phyloP scores from a whole-genome alignment of 2,888 invertebrate species.

The Patella pellucida region DNA sequence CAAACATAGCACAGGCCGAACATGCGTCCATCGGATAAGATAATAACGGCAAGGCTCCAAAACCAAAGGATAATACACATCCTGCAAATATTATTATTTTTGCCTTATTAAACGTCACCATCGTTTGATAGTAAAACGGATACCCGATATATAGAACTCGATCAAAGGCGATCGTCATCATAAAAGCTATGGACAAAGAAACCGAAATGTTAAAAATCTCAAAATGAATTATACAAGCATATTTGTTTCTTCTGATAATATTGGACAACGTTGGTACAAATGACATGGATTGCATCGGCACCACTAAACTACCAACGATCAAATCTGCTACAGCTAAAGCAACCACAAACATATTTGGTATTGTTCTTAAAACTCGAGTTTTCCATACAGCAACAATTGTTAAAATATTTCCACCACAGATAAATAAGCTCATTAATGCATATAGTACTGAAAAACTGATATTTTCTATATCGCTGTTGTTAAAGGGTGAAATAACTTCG shows the following conservation, averaged over 20 bases:
- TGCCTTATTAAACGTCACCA: slow-evolving; percentile 26
- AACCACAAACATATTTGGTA: slow-evolving; percentile 37
- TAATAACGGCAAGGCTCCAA: too few species aligned
- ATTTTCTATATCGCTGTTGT: too few species aligned
- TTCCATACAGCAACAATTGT: slow-evolving; percentile 30
- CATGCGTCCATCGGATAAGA: too few species aligned
- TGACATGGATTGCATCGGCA: slow-evolving; percentile 20
- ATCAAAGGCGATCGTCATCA: slow-evolving; percentile 14
- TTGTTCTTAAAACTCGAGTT: slow-evolving; percentile 29
- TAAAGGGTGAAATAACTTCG: too few species aligned
- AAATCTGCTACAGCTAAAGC: slow-evolving; percentile 35
- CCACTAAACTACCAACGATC: slow-evolving; percentile 26
- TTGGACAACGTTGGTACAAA: not conserved
- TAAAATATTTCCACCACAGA: slow-evolving; percentile 29
- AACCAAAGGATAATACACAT: too few species aligned
- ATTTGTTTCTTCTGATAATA: too few species aligned
- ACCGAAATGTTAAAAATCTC: too few species aligned
- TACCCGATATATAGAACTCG: slow-evolving; percentile 27
- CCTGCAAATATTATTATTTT: too few species aligned
- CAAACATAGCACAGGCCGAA: too few species aligned
- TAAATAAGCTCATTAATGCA: slow-evolving; percentile 17
- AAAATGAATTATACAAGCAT: too few species aligned
- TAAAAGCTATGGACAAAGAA: slow-evolving; percentile 1
- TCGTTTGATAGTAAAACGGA: slow-evolving; percentile 20
- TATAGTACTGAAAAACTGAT: too few species aligned